Base-by-base conservation (phyloP, 2,113 vertebrate species). In the Nibea albiflora region DNA sequence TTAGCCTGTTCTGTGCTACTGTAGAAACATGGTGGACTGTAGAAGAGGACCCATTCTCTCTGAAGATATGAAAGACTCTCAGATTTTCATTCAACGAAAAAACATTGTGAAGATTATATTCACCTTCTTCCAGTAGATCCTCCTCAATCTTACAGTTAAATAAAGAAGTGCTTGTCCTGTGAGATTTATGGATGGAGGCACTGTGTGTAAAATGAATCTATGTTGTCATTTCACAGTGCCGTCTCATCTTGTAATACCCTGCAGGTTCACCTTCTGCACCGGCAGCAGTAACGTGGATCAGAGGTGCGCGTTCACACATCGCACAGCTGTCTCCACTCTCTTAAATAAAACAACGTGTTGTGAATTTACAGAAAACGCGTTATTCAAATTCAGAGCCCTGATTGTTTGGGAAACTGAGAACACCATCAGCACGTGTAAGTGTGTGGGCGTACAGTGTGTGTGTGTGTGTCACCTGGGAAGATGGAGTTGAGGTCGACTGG, bases 401-500 rank as follows among this genome's bases (percentile, higher is more conserved):
- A 2, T 26, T 64, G 58, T 60, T 75, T 64, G 28, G 11, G 1
- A 65, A 58, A 20, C 12, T 50, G 28, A n/a, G 24, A 69, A 4
- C 5, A 0, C 14, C 39, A 9, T 31, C 16, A 10, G 22, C 22
- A 9, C 31, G 11, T 52, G 28, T 69, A 1, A n/a, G 35, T 12
- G 11, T 28, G 63, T 28, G 15, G 9, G n/a, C 4, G 28, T 31
- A 31, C 28, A 31, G 4, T 26, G 24, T 26, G 24, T 26, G 11
- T 53, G 50, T 44, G 31, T 62, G 22, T 15, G 31, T 79, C 94
- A 99, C 98, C 98, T 93, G 96, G 94, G 81, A 98, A 99, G 76
- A 98, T 87, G 20, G 93, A 84, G 76, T 88, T 85, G 73, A 99
- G 96, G 87, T 94, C 96, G 85, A 99, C 83, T 0, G 98, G 96